A percentile compares a stretch with the other conserved stretches of the same genome.
These are phyloP conservation scores for Colletes latitarsis DNA, from an alignment of 1,140 invertebrate species.

Conservation along the genomic window DNA sequence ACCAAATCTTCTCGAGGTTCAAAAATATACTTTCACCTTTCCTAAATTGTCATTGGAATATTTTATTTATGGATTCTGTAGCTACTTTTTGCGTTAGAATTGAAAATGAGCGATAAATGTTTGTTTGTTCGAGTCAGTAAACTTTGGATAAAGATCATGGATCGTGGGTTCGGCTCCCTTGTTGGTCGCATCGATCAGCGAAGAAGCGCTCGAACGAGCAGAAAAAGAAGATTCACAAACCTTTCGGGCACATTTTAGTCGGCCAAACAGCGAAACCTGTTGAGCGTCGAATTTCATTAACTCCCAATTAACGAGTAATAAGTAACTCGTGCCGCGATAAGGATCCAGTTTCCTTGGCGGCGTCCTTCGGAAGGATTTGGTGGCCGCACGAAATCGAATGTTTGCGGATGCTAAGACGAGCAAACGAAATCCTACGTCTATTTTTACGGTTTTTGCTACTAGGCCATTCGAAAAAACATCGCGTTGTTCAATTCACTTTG, in stretches of 20 bases:
- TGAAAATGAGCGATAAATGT: too few species aligned
- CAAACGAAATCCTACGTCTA: slow-evolving; percentile 76
- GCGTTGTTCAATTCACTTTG: too few species aligned
- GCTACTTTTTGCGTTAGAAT: too few species aligned
- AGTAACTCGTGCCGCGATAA: slow-evolving; percentile 50
- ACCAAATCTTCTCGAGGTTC: too few species aligned
- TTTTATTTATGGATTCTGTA: too few species aligned
- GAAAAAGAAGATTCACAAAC: slow-evolving; percentile 9
- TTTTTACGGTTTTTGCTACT: slow-evolving; percentile 73
- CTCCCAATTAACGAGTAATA: slow-evolving; percentile 53
- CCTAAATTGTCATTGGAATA: too few species aligned
- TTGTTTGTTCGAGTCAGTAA: background rate
- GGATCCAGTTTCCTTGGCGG: slow-evolving; percentile 46
- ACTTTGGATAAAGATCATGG: background rate
- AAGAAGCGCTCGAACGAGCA: slow-evolving; percentile 9
- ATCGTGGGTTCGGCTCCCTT: slow-evolving; percentile 10
- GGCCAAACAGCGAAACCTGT: slow-evolving; percentile 44
- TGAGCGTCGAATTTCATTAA: slow-evolving; percentile 51
- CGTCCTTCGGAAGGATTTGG: slow-evolving; percentile 46
- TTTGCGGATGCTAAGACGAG: slow-evolving; percentile 64
- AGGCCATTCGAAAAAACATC: background rate
- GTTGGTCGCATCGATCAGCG: slow-evolving; percentile 31
- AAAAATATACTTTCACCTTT: too few species aligned
- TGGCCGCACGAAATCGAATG: slow-evolving; percentile 40
- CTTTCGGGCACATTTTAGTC: slow-evolving; percentile 39